phyloP scores from a whole-genome alignment of 2,797 vertebrate species.

The Neosilurus hyrtlii region DNA sequence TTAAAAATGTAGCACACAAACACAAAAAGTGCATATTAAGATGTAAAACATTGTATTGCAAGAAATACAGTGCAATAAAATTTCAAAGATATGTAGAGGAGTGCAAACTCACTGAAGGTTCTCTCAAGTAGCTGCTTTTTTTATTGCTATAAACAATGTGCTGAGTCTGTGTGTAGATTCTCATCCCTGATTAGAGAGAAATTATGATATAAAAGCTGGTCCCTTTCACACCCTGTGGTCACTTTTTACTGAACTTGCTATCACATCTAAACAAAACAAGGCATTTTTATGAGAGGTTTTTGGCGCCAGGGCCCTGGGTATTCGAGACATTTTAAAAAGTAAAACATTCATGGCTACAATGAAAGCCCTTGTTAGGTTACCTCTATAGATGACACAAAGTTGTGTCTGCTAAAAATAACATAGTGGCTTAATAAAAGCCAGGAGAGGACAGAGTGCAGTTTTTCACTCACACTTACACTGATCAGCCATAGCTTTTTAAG shows the following conservation, averaged over 20 bases:
- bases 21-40: constrained; percentile 28
- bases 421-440: background rate
- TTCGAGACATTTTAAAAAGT: constrained; percentile 30
- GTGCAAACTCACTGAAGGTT: constrained; percentile 22
- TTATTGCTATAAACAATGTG: constrained; percentile 36
- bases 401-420: constrained; percentile 2
- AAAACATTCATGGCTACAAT: constrained; percentile 26
- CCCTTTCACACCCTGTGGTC: background rate
- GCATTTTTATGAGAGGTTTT: constrained; percentile 37
- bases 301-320: constrained; percentile 2
- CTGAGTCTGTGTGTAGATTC: constrained; percentile 47
- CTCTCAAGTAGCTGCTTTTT: constrained; percentile 39
- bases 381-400: constrained; percentile 32
- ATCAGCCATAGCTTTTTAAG: too few species aligned
- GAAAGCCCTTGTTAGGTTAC: constrained; percentile 23
- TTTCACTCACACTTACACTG: background rate
- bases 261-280: constrained; percentile 45
- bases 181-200: constrained; percentile 40
- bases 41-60: constrained; percentile 26
- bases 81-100: constrained; percentile 18
- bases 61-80: constrained; percentile 12
- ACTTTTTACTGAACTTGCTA: constrained; percentile 27
- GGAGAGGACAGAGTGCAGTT: background rate
- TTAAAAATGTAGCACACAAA: constrained; percentile 30
- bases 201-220: constrained; percentile 26